These are phyloP conservation scores for Lepidonotus clava DNA, from an alignment of 2,888 invertebrate species.

Conservation along the genomic window DNA sequence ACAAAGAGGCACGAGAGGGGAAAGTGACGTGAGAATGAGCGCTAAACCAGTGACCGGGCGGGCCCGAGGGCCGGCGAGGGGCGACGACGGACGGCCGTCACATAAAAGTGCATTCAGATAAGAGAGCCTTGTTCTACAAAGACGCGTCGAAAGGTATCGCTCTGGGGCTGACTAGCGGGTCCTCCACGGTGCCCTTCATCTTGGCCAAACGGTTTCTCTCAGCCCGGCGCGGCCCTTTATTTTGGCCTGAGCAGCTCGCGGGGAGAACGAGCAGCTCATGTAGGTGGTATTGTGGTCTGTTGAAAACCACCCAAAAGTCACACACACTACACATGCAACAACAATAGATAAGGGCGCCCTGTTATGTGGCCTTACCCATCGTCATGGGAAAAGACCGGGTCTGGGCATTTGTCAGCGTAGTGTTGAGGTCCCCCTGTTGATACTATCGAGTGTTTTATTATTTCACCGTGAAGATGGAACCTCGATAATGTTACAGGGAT, in stretches of 20 bases:
- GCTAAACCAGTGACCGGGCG: not conserved
- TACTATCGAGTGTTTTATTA: no score
- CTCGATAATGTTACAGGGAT: no score
- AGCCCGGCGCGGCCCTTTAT: not conserved
- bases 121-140: slow-evolving; percentile 43
- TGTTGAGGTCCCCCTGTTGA: no score
- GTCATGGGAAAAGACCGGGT: no score
- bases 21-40: not conserved
- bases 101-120: slow-evolving; percentile 46
- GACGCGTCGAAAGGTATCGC: slow-evolving; percentile 33
- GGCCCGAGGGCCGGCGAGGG: not conserved
- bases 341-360: no score
- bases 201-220: not conserved
- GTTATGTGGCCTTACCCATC: no score
- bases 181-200: not conserved
- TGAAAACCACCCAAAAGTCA: not conserved
- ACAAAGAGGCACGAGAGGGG: not conserved
- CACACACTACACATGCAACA: not conserved
- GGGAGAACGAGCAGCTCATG: not conserved
- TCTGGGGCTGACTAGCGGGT: not conserved
- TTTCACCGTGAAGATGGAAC: no score
- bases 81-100: slow-evolving; percentile 9
- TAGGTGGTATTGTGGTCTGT: not conserved
- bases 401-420: no score
- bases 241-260: not conserved